Evolutionary conservation across 2,797 vertebrate species (phyloP).

Genomic region (Pseudomugil tenellus): DNA sequence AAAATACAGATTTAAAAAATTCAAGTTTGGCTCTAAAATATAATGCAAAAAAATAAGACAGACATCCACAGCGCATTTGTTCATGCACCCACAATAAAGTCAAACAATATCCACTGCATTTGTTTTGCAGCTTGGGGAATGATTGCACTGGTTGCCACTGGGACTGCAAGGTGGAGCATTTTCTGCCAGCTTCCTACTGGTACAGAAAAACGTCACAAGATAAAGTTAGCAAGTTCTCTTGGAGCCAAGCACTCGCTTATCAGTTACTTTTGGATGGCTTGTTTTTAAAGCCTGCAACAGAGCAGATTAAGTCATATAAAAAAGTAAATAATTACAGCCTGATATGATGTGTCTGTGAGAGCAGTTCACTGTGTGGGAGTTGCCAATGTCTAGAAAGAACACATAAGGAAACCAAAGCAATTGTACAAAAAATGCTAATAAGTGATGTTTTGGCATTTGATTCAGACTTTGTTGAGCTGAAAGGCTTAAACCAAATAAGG

Average conservation of each 20-base stretch:
- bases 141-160: constrained; percentile 40
- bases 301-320: not conserved
- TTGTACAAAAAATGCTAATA: too few relatives aligned
- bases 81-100: constrained; percentile 32
- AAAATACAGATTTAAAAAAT: not conserved
- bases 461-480: not conserved
- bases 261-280: not conserved
- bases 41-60: not conserved
- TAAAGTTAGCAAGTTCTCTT: not conserved
- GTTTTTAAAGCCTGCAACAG: constrained; percentile 1
- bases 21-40: not conserved
- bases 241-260: not conserved
- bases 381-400: not conserved
- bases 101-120: constrained; percentile 12
- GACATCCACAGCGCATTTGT: not conserved
- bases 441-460: too few relatives aligned
- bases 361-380: not conserved
- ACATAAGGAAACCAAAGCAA: accelerated
- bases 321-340: not conserved
- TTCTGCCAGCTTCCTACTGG: not conserved
- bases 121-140: not conserved
- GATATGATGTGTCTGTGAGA: not conserved
- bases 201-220: not conserved
- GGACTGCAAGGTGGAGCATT: accelerated
- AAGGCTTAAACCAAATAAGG: not conserved